Base-by-base conservation (phyloP, 2,797 vertebrate species). In the Hozukius guyotensis region DNA sequence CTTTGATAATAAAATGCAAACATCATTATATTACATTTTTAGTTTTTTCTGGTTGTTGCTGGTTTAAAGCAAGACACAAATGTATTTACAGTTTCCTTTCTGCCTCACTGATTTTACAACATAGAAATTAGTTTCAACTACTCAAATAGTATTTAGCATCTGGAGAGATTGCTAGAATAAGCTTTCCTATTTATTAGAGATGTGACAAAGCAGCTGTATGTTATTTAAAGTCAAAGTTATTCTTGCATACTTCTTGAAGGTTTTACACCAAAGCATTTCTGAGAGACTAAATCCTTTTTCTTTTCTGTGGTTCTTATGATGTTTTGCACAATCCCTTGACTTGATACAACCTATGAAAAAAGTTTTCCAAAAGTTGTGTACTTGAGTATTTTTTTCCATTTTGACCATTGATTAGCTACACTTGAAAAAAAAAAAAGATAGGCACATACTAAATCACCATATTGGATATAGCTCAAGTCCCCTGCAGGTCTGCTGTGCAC, bases 401-500 rank as follows among this genome's bases (percentile, higher is more conserved):
- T 38, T 61, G 80, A 24, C 20, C 56, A 88, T 87, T 73, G 86
- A 89, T 89, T 78, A 38, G 13, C 31, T 24, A 5, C 65, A 14
- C 22, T 53, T 36, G 27, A 22, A 49, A 18, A 62, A n/a, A 42
- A 46, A 46, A 75, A 61, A 16, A 49, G 2, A 55, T 27, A 32
- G 14, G 27, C 13, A 27, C 22, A 20, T 6, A 77, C 42, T 75
- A 71, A 83, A 86, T 88, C 70, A 80, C 49, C 53, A 32, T 72
- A 81, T 77, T 77, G 59, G 69, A 62, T 25, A 52, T 29, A 76
- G 59, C 52, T 75, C 53, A 75, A 81, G 80, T 63, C 2, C 36
- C 46, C 63, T 29, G 80, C 77, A 72, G 76, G 31, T 66, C 63
- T 81, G 75, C 82, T 81, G 83, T 80, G 72, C 75, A 74, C n/a